phyloP scores from a whole-genome alignment of 92 coral and sea anemone species.

The Plumapathes pennacea region DNA sequence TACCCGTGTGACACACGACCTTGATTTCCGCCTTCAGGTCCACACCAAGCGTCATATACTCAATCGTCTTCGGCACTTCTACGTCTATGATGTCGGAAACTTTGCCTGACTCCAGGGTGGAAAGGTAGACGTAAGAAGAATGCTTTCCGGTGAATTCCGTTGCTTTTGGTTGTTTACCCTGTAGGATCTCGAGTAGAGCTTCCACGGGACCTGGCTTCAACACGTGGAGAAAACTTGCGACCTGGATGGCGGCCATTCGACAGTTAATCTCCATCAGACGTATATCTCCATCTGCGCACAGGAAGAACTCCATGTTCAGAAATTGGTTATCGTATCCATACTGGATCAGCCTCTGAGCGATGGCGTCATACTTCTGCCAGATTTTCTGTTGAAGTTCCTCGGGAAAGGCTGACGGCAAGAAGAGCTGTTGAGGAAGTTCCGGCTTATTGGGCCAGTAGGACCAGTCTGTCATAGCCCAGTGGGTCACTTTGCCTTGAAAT shows the following conservation, averaged over 20 bases:
- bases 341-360: constrained; percentile 12
- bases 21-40: constrained; percentile 16
- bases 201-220: constrained; percentile 5
- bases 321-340: constrained; percentile 16
- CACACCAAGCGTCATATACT: constrained; percentile 6
- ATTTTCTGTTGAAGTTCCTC: constrained; percentile 4
- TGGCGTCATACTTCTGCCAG: constrained; percentile 28
- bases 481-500: constrained; percentile 8
- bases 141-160: constrained; percentile 27
- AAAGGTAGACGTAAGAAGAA: constrained; percentile 22
- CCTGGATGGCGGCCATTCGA: constrained; percentile 16
- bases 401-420: constrained; percentile 18
- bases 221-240: constrained; percentile 12
- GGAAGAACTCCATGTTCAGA: constrained; percentile 24
- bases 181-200: constrained; percentile 17
- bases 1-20: constrained; percentile 14
- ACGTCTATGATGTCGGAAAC: constrained; percentile 19
- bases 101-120: constrained; percentile 17
- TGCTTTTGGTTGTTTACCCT: constrained; percentile 11
- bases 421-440: constrained; percentile 20
- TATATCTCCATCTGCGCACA: constrained; percentile 18
- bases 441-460: constrained; percentile 17
- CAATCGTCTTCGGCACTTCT: not conserved
- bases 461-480: constrained; percentile 33
- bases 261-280: constrained; percentile 18